Conservation (phyloP, 2,113 vertebrate genomes). For the Rhinogobius similis region DNA sequence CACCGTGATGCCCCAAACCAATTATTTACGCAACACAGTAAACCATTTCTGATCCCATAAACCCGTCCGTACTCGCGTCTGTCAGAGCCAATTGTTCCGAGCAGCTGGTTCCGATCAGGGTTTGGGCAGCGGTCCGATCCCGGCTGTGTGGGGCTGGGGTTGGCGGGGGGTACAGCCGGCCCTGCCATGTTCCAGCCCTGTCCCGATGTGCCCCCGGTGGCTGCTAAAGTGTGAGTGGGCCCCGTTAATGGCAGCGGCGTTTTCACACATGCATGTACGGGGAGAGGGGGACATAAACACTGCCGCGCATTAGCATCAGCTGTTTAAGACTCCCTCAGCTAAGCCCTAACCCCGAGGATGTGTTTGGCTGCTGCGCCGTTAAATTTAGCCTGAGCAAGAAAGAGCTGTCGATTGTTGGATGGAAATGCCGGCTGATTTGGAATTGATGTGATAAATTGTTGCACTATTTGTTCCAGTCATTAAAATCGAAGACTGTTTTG, state of each 20-base stretch:
- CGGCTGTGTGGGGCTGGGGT: background rate
- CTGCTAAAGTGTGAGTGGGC: conserved; percentile 82
- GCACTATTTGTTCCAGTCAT: background rate
- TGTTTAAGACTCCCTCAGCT: conserved; percentile 62
- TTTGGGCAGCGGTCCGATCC: conserved; percentile 67
- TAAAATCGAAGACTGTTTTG: too few species aligned
- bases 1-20: background rate
- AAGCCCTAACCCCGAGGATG: conserved; percentile 23
- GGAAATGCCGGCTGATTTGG: background rate
- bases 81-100: conserved; percentile 68
- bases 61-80: background rate
- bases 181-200: too few species aligned
- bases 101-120: conserved; percentile 79
- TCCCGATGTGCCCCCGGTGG: conserved; percentile 79
- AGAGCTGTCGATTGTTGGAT: background rate
- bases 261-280: conserved; percentile 44
- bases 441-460: background rate
- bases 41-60: background rate
- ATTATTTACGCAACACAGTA: background rate
- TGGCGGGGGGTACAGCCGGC: conserved; percentile 58
- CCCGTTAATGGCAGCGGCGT: conserved; percentile 77
- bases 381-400: conserved; percentile 20
- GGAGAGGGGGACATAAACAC: conserved; percentile 41
- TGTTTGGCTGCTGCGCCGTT: conserved; percentile 44
- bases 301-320: conserved; percentile 60